A percentile compares a stretch with the other conserved stretches of the same genome.
These are phyloP conservation scores for Globodera ellingtonae DNA, from an alignment of 1,140 invertebrate species.

Conservation along the genomic window DNA sequence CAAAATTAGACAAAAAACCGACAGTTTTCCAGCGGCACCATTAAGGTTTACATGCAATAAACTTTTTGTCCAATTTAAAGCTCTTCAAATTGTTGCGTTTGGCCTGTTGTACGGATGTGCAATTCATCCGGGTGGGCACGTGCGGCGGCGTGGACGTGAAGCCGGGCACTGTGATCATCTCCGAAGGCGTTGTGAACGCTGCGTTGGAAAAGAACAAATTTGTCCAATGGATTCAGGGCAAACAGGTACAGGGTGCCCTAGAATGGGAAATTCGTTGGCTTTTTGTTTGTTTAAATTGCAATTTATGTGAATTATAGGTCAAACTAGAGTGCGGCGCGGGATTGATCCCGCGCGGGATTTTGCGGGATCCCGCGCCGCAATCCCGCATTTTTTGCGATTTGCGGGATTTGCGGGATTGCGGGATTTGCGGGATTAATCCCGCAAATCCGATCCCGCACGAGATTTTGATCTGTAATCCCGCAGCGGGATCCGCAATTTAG, in stretches of 20 bases:
- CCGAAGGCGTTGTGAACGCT: conserved; percentile 57
- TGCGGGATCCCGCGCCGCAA: too few relatives aligned
- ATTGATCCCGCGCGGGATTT: too few relatives aligned
- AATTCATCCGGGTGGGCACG: conserved; percentile 88
- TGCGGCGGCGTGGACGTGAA: conserved; percentile 44
- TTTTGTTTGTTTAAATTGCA: background rate
- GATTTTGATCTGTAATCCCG: too few relatives aligned
- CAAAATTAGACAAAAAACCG: too few relatives aligned
- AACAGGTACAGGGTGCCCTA: conserved; percentile 69
- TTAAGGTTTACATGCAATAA: too few relatives aligned
- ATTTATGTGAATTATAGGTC: conserved; percentile 65
- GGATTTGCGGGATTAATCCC: too few relatives aligned
- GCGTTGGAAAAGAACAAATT: conserved; percentile 42
- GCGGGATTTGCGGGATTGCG: too few relatives aligned
- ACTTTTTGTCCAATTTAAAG: background rate
- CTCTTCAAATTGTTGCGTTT: conserved; percentile 85
- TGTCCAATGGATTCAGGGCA: conserved; percentile 82
- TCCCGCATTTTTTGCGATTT: too few relatives aligned
- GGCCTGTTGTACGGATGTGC: conserved; percentile 79
- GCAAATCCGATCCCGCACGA: too few relatives aligned
- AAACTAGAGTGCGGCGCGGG: too few relatives aligned
- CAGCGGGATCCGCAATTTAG: too few relatives aligned
- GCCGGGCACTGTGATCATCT: conserved; percentile 61
- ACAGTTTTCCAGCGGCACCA: too few relatives aligned
- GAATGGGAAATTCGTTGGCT: background rate